These are phyloP conservation scores for Leptodirus hochenwartii DNA, from an alignment of 2,888 invertebrate genomes.

Conservation along the genomic window DNA sequence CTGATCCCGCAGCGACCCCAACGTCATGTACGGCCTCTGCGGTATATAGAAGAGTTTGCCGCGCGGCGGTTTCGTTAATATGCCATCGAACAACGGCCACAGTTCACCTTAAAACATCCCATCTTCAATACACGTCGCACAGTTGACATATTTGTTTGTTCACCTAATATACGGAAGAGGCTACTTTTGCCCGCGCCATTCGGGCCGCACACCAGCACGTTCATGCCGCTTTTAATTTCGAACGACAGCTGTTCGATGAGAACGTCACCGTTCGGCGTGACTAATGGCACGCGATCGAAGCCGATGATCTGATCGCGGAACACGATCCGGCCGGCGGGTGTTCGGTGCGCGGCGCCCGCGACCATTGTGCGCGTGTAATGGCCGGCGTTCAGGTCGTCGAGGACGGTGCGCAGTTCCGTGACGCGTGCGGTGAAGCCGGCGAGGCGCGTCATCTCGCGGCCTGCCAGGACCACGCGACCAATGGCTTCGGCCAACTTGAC, in stretches of 20 bases:
- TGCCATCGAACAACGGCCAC: constrained; percentile 94
- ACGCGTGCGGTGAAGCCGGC: constrained; percentile 91
- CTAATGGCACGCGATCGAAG: constrained; percentile 84
- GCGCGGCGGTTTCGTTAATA: constrained; percentile 83
- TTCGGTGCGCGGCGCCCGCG: constrained; percentile 23
- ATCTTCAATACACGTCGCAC: neutral
- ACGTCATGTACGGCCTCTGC: constrained; percentile 93
- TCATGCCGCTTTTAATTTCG: constrained; percentile 77
- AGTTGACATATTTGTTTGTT: constrained; percentile 1
- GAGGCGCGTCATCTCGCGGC: constrained; percentile 81
- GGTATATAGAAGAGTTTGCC: constrained; percentile 96
- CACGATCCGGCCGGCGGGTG: constrained; percentile 61
- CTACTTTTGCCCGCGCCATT: constrained; percentile 98
- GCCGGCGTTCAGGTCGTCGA: constrained; percentile 67
- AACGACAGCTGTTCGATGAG: constrained; percentile 77
- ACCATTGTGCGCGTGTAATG: constrained; percentile 53
- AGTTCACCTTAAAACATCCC: constrained; percentile 70
- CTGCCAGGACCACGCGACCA: constrained; percentile 84
- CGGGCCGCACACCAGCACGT: constrained; percentile 95
- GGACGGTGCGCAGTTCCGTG: constrained; percentile 69
- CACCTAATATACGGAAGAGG: constrained; percentile 51
- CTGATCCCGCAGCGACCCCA: constrained; percentile 80
- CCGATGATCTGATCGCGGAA: constrained; percentile 78
- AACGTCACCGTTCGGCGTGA: constrained; percentile 95
- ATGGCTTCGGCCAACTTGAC: constrained; percentile 95